Base-by-base conservation (phyloP, 2,888 invertebrate genomes). In the Monopis laevigella region DNA sequence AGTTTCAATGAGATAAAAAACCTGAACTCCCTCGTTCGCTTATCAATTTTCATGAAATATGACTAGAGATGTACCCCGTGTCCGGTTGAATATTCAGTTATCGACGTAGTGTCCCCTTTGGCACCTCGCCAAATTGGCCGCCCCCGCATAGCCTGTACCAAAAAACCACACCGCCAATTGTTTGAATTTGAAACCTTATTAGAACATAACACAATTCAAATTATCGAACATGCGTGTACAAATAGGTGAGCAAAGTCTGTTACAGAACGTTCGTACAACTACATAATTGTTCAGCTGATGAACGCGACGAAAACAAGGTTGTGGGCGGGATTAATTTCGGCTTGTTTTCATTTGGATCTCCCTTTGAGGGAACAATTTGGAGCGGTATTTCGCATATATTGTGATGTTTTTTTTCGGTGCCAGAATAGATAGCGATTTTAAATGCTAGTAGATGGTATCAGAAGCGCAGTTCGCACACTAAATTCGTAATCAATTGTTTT, bases 41-140 rank as follows among this genome's bases (percentile, higher is more conserved):
- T n/a, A n/a, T n/a, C n/a, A n/a, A n/a, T n/a, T n/a, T n/a, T n/a
- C 10, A 24, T 24, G 24, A 24, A 24, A 24, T 24, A 24, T 24
- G 24, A 24, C 24, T n/a, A n/a, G n/a, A n/a, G n/a, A n/a, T n/a
- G n/a, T n/a, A n/a, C n/a, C n/a, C 12, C 11, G 7, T 36, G 36
- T 36, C 36, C 36, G 21, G 36, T 36, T 36, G 36, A 19, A 65
- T 65, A 71, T 72, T 71, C 67, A 67, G 70, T 65, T 72, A 71
- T 70, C 64, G 64, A 41, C 43, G 56, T 58, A n/a, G 29, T 58
- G 64, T 56, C 63, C 63, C 56, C 59, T 58, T 69, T 74, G 75
- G 75, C 65, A 19, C 18, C 35, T 44, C 35, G 66, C 75, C 75
- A 74, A 75, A 72, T 71, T 66, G 66, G 62, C 53, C 56, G 5